These are phyloP conservation scores for Melopsittacus undulatus DNA, from an alignment of 2,797 vertebrate species.

Conservation along the genomic window DNA sequence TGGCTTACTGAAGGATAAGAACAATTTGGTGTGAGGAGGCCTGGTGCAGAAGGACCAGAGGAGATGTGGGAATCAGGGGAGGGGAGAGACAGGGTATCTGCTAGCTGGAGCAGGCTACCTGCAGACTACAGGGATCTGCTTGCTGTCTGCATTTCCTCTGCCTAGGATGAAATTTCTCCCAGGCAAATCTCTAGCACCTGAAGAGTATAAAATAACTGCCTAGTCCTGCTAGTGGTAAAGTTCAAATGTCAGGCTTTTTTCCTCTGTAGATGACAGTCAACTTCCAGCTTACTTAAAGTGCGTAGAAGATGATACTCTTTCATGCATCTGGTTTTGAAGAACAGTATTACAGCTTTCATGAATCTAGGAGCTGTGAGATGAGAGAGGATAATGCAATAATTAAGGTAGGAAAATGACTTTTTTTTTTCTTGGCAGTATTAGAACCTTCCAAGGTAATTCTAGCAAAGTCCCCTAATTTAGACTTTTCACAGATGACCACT, in stretches of 20 bases:
- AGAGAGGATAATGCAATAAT: neutral
- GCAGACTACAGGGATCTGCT: neutral
- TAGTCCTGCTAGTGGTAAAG: neutral
- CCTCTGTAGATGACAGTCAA: fast-evolving
- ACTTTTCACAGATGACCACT: neutral
- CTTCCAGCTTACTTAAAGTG: neutral
- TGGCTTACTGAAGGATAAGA: neutral
- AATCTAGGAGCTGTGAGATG: neutral
- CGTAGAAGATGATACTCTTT: neutral
- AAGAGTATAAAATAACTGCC: neutral
- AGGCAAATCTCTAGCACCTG: neutral
- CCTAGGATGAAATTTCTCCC: neutral
- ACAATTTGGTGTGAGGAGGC: neutral
- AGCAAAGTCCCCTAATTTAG: neutral
- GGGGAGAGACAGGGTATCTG: neutral
- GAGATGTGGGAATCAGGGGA: fast-evolving
- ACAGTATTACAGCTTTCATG: neutral
- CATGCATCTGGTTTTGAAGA: neutral
- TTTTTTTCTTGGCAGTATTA: neutral
- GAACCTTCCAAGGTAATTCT: neutral
- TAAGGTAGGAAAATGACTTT: neutral
- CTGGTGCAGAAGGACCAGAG: neutral
- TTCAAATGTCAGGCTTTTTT: neutral
- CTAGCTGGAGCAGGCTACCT: neutral
- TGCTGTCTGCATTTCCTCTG: neutral